phyloP scores from a whole-genome alignment of 2,113 vertebrate genomes.

The Speoplatyrhinus poulsoni region DNA sequence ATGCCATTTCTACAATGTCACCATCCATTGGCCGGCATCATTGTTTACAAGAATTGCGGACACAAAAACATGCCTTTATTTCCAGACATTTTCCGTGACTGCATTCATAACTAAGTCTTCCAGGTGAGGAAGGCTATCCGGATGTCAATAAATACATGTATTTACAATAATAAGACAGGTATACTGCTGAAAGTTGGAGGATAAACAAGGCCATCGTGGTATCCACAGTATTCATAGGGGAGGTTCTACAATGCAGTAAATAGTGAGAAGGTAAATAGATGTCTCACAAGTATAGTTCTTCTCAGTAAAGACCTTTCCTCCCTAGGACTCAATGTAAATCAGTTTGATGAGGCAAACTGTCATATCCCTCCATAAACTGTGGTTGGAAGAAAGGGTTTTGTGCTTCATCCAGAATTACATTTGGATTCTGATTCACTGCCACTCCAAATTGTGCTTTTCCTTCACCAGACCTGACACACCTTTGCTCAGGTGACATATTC shows the following conservation, averaged over 20 bases:
- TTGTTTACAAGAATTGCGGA: too few species aligned
- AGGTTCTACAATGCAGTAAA: constrained; percentile 61
- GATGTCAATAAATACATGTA: constrained; percentile 18
- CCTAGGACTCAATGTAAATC: constrained; percentile 43
- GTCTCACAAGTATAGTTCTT: constrained; percentile 41
- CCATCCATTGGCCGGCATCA: too few species aligned
- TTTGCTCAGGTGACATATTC: constrained; percentile 29
- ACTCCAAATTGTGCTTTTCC: constrained; percentile 15
- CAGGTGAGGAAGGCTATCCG: too few species aligned
- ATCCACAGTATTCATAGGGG: constrained; percentile 49
- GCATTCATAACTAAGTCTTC: too few species aligned
- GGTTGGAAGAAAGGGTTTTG: constrained; percentile 50
- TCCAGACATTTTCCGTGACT: too few species aligned
- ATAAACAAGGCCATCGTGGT: constrained; percentile 42
- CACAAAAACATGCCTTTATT: too few species aligned
- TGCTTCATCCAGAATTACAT: constrained; percentile 27
- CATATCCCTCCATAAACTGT: constrained; percentile 61
- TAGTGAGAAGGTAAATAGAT: constrained; percentile 53
- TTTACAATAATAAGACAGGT: constrained; percentile 32
- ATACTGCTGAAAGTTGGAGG: constrained; percentile 41
- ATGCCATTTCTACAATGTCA: too few species aligned
- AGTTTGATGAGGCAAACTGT: constrained; percentile 41
- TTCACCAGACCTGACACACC: not conserved
- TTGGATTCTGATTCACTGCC: constrained; percentile 30
- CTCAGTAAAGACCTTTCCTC: constrained; percentile 31